Percentiles rank a stretch among this genome's conserved stretches.
phyloP scores from a whole-genome alignment of 2,797 vertebrate genomes.

The Acestrorhynchus altus region DNA sequence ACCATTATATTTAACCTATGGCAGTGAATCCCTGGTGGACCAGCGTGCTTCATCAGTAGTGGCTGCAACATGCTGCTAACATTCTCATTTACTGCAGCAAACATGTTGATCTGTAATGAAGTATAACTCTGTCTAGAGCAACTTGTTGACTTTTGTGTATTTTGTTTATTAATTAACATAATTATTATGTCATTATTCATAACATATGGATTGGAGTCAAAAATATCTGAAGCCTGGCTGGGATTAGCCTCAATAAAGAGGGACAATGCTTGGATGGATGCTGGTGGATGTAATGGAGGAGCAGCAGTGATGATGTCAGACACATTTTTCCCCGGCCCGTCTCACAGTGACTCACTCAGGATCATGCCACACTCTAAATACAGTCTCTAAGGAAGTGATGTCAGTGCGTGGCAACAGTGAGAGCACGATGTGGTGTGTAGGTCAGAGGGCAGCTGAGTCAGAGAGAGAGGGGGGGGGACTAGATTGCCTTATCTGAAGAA shows the following conservation, averaged over 20 bases:
- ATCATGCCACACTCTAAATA: constrained; percentile 50
- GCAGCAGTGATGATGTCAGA: constrained; percentile 49
- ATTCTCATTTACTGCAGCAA: too few species aligned
- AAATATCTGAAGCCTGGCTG: too few species aligned
- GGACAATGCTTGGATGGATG: not conserved
- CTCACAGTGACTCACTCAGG: constrained; percentile 47
- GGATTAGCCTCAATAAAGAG: not conserved
- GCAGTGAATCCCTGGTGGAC: too few species aligned
- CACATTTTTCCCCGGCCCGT: constrained; percentile 12
- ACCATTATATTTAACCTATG: too few species aligned
- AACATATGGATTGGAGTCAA: too few species aligned
- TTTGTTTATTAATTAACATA: too few species aligned
- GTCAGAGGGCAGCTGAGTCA: constrained; percentile 39
- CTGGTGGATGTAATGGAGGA: not conserved
- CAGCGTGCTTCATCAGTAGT: too few species aligned
- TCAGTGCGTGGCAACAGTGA: constrained; percentile 30
- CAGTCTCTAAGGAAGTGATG: constrained; percentile 54
- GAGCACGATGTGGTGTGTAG: constrained; percentile 24
- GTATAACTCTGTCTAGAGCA: too few species aligned
- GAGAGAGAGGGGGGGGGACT: not conserved
- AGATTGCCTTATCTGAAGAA: not conserved
- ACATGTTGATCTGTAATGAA: too few species aligned
- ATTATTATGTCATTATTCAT: too few species aligned
- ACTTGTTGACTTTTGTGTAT: too few species aligned
- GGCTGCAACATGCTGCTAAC: too few species aligned